Base-by-base conservation (phyloP, 2,888 invertebrate species). In the Lottia gigantea region DNA sequence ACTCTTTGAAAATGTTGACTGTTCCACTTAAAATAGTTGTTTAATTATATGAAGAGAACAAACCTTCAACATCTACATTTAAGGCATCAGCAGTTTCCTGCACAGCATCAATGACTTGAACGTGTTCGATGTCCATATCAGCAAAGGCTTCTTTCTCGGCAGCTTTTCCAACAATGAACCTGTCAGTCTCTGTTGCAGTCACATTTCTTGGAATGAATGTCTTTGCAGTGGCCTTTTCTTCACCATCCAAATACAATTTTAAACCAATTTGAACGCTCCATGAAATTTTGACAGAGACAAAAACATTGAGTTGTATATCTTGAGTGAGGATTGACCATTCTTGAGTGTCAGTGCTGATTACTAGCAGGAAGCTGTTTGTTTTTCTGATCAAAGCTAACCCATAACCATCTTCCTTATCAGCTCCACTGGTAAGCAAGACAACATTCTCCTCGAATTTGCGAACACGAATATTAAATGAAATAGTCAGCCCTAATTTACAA, bases 211-310 rank as follows among this genome's bases (percentile, higher is more conserved):
- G 55, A 16, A 77, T 73, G 64, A 71, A 81, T 0, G 67, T 73
- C 11, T 61, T 75, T 47, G 79, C 77, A 8, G 66, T 40, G 12
- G 80, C 78, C 6, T 77, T 75, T 7, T 69, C 40, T 8, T 63
- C 69, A 1, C 75, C 75, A 70, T 81, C 73, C 49, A 81, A 63
- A 62, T 74, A 77, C 31, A 80, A 62, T 45, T 68, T 63, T 26
- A 81, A 71, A 0, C 81, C 80, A 55, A 61, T 70, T 67, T 79
- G 77, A 14, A 74, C 8, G 64, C 80, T 80, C 81, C 81, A 81
- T 1, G 78, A 77, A 61, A 71, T 77, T 65, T 79, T 76, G 15
- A 80, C 70, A 15, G 64, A 71, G 16, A 76, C 66, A n/a, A 74
- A 73, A 0, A 72, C 67, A 49, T 76, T 76, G 2, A 77, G 19